Conservation (phyloP, 2,797 vertebrate genomes). For the Falco berigora region DNA sequence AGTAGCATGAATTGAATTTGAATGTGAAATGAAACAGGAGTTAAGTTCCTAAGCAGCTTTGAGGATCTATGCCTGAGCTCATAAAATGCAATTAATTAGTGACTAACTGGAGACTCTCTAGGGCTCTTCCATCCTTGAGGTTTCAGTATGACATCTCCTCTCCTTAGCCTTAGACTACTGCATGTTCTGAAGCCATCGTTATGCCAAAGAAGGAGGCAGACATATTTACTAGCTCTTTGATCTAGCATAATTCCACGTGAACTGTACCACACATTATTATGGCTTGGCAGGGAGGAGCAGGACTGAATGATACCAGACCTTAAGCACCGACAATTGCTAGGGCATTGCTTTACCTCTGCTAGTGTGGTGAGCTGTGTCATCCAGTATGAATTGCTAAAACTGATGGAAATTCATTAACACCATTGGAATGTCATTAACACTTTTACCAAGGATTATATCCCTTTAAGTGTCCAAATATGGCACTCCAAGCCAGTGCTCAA, state of each 20-base stretch:
- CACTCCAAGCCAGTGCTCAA: background rate
- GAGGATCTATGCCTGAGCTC: background rate
- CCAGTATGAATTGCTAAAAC: background rate
- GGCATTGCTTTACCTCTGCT: background rate
- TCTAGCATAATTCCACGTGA: background rate
- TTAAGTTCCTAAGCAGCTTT: constrained; percentile 20
- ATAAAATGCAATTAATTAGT: constrained; percentile 37
- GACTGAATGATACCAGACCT: background rate
- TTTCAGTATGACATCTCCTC: background rate
- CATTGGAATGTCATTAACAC: background rate
- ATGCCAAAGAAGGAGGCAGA: background rate
- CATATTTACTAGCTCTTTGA: background rate
- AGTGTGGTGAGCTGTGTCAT: background rate
- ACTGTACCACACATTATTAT: accelerated
- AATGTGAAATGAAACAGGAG: constrained; percentile 18
- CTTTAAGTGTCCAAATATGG: background rate
- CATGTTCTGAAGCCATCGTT: background rate
- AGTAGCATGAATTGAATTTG: constrained; percentile 1
- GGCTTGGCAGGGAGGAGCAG: background rate
- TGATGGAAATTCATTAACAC: background rate
- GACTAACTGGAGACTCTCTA: background rate
- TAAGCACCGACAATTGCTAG: background rate
- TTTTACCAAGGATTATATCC: background rate
- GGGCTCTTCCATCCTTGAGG: background rate
- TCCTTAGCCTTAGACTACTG: background rate